Conservation (phyloP, 2,113 vertebrate species). For the Mesitornis unicolor region DNA sequence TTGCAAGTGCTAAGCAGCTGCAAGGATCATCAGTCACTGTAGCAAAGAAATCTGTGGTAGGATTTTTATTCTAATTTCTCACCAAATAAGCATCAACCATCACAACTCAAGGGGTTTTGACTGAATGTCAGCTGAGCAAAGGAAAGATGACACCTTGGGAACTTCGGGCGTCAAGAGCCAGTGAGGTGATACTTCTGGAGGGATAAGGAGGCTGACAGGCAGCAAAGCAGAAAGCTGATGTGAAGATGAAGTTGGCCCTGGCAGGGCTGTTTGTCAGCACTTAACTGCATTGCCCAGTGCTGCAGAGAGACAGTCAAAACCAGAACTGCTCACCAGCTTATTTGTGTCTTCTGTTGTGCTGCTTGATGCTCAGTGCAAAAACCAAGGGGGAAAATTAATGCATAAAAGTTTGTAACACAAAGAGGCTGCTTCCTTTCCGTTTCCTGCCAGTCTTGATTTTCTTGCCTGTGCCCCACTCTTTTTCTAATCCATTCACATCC, state of each 20-base stretch:
- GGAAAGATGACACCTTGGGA: background rate
- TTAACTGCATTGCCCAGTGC: background rate
- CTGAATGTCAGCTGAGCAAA: conserved; percentile 18
- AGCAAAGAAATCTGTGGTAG: background rate
- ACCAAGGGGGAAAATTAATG: background rate
- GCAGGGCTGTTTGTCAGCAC: background rate
- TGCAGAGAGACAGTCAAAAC: background rate
- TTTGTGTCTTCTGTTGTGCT: background rate
- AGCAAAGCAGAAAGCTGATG: conserved; percentile 8
- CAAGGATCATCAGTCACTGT: background rate
- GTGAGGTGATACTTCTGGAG: background rate
- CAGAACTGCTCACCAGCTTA: background rate
- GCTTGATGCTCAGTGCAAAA: background rate
- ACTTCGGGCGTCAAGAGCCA: background rate
- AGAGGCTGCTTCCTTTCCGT: background rate
- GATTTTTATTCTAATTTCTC: background rate
- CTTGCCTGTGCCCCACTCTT: background rate
- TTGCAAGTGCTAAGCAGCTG: background rate
- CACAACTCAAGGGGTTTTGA: background rate
- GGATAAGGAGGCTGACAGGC: background rate
- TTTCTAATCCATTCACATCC: background rate
- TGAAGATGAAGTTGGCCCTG: background rate
- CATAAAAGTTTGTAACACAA: background rate
- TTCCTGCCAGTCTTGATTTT: background rate
- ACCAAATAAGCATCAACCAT: background rate